phyloP scores from a whole-genome alignment of 1,140 invertebrate genomes.

The Aplysia californica region DNA sequence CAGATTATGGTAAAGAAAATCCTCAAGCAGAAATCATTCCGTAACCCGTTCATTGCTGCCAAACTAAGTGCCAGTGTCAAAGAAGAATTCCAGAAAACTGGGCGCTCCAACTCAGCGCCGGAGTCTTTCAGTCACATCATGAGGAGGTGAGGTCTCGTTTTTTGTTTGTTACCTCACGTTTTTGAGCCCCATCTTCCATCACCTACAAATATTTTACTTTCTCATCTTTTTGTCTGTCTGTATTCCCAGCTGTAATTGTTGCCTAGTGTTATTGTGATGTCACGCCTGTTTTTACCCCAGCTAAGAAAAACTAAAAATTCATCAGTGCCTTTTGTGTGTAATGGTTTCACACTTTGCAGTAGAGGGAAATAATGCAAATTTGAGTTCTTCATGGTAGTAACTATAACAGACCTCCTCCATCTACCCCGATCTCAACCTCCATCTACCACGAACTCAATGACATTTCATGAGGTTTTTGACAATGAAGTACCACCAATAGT shows the following conservation, averaged over 20 bases:
- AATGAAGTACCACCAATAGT: too few relatives aligned
- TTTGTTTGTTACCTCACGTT: not conserved
- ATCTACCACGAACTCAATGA: too few relatives aligned
- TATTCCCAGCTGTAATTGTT: not conserved
- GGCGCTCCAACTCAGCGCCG: slow-evolving; percentile 60
- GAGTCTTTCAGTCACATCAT: slow-evolving; percentile 53
- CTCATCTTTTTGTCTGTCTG: not conserved
- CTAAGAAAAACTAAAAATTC: not conserved
- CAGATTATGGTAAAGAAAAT: slow-evolving; percentile 92
- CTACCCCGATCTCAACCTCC: too few relatives aligned
- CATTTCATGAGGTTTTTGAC: too few relatives aligned
- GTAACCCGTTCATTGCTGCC: slow-evolving; percentile 71
- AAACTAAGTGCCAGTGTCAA: slow-evolving; percentile 38
- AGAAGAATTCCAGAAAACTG: slow-evolving; percentile 51
- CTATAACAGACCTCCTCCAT: too few relatives aligned
- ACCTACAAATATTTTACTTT: not conserved
- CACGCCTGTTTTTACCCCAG: not conserved
- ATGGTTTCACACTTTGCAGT: too few relatives aligned
- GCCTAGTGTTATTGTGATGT: not conserved
- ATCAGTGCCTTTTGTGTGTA: slow-evolving; percentile 1
- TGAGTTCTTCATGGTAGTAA: too few relatives aligned
- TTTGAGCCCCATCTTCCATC: not conserved
- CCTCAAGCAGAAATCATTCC: slow-evolving; percentile 94
- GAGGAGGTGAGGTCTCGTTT: slow-evolving; percentile 33
- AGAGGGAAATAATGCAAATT: too few relatives aligned